Evolutionary conservation across 2,797 vertebrate species (phyloP), one percentile per base, ranked within the genome.

Genomic region (Darevskia nairensis): DNA sequence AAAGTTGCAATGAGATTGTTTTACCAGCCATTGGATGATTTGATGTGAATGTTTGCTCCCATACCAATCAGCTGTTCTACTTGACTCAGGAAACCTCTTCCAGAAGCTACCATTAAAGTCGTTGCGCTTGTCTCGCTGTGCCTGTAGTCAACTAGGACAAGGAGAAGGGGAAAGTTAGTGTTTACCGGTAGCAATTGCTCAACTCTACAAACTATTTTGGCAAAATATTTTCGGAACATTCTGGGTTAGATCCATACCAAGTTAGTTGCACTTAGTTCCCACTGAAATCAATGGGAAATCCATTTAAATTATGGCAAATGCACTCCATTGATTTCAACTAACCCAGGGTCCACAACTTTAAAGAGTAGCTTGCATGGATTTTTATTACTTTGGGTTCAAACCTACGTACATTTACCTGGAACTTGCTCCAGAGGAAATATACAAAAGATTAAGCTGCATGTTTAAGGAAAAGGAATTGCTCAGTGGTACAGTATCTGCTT

Each of bases 11-110:
- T 50, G 17, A 55, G 17, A 32, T 74, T 61, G 41, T 89, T 89
- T 96, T 97, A 99, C 99, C 99, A 99, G 96, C 98, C 98, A 90
- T 99, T 99, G 46, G 98, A 97, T 32, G 98, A 97, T 96, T 97
- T 99, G 90, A 96, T 92, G 91, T 97, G 97, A 89, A 98, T 94
- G 86, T 96, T 97, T 39, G 98, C 98, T 89, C 99, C 99, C 97
- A 99, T 97, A 88, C 94, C 97, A 89, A 99, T 97, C 80, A 99
- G 96, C 90, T 98, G 98, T 86, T 98, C 98, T 90, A 98, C 97
- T 94, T 98, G 98, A 87, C 95, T 94, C 80, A 98, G 91, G 91
- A 99, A 98, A 7, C 99, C 98, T 93, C 98, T 97, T 61, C 97
- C 98, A 74, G 98, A 97, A 80, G 98, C 97, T 90, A 98, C 97